These are phyloP conservation scores for Synanceia verrucosa DNA, from an alignment of 2,797 vertebrate species.

Conservation along the genomic window DNA sequence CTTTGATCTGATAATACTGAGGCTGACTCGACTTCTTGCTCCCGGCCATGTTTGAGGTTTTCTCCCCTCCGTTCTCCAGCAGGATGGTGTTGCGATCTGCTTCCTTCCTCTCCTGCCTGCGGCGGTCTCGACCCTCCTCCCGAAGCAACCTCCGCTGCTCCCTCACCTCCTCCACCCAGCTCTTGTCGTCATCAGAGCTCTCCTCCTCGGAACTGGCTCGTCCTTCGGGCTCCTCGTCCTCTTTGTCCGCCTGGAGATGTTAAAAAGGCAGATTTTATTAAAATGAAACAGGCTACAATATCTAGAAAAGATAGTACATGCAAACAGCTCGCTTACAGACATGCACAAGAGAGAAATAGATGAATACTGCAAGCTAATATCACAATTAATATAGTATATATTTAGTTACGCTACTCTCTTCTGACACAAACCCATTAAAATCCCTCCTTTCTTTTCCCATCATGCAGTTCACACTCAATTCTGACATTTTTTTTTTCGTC, in stretches of 20 bases:
- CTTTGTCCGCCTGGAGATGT: constrained; percentile 58
- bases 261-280: not conserved
- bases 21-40: constrained; percentile 73
- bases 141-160: constrained; percentile 90
- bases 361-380: not conserved
- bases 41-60: constrained; percentile 13
- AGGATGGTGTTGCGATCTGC: constrained; percentile 88
- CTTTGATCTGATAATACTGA: constrained; percentile 96
- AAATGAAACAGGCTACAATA: not conserved
- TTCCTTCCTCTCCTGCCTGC: constrained; percentile 82
- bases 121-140: constrained; percentile 85
- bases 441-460: too few relatives aligned
- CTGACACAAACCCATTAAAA: not conserved
- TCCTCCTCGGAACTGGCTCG: constrained; percentile 93
- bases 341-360: not conserved
- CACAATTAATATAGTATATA: not conserved
- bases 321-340: not conserved
- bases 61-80: constrained; percentile 54
- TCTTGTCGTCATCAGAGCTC: constrained; percentile 97
- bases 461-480: too few relatives aligned
- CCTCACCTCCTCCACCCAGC: constrained; percentile 97
- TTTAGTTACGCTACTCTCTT: not conserved
- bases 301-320: not conserved
- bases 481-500: too few relatives aligned
- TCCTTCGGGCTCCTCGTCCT: constrained; percentile 93